Percentiles rank a stretch among this genome's conserved stretches.
Evolutionary conservation across 2,797 vertebrate genomes (phyloP).

Genomic region (Neosalanx taihuensis): DNA sequence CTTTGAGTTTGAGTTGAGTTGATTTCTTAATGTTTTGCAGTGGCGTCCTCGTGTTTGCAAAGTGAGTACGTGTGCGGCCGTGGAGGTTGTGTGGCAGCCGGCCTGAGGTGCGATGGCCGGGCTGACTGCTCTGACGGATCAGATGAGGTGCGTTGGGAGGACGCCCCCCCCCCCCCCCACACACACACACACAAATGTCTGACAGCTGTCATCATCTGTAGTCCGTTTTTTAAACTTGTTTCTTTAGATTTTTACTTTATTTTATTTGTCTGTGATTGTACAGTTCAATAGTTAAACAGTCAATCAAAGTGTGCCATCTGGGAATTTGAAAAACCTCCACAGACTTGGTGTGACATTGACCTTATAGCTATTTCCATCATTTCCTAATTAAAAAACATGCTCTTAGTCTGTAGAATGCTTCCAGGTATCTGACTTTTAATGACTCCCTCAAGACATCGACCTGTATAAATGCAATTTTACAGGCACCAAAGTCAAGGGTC

Average conservation of each 20-base stretch:
- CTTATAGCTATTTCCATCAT: background rate
- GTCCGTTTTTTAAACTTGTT: too few relatives aligned
- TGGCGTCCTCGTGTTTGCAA: slow-evolving; percentile 77
- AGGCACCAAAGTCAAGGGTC: slow-evolving; percentile 22
- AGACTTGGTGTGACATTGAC: background rate
- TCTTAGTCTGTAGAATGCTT: slow-evolving; percentile 31
- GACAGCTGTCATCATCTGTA: too few relatives aligned
- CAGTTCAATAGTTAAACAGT: too few relatives aligned
- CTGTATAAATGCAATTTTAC: slow-evolving; percentile 37
- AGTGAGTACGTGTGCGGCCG: slow-evolving; percentile 79
- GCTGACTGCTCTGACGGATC: slow-evolving; percentile 82
- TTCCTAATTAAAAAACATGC: slow-evolving; percentile 39
- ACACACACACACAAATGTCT: too few relatives aligned
- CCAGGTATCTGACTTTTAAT: background rate
- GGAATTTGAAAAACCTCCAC: too few relatives aligned
- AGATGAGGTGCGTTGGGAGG: slow-evolving; percentile 75
- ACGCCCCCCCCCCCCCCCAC: too few relatives aligned
- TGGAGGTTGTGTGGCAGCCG: slow-evolving; percentile 77
- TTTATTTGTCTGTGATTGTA: too few relatives aligned
- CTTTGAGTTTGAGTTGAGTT: too few relatives aligned
- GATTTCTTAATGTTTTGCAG: slow-evolving; percentile 49
- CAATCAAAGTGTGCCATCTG: too few relatives aligned
- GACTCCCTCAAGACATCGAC: background rate
- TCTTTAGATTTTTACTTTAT: too few relatives aligned
- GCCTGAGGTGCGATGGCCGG: slow-evolving; percentile 78